These are phyloP conservation scores for Neoniphon sammara DNA, from an alignment of 2,797 vertebrate genomes.

Conservation along the genomic window DNA sequence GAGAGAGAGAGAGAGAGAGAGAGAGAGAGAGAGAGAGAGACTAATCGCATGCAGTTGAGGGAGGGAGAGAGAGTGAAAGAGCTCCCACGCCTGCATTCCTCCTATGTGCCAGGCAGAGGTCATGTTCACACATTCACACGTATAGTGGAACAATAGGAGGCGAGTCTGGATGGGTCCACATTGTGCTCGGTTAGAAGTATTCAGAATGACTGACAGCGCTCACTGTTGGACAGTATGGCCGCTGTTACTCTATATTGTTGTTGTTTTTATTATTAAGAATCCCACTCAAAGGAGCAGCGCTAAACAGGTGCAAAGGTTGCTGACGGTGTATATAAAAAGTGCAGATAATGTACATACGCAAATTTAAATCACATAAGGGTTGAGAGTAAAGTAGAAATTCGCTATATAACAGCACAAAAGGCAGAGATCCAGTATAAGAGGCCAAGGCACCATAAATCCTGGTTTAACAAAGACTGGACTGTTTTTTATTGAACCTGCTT, in stretches of 20 bases:
- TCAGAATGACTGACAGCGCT: neutral
- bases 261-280: neutral
- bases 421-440: neutral
- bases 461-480: neutral
- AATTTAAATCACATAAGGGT: neutral
- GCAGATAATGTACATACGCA: neutral
- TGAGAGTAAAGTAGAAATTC: neutral
- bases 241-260: slow-evolving; percentile 9
- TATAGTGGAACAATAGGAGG: slow-evolving; percentile 20
- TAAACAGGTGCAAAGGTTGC: neutral
- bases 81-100: slow-evolving; percentile 20
- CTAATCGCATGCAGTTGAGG: too few species aligned
- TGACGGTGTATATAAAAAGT: neutral
- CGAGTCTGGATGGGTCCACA: slow-evolving; percentile 55
- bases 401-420: neutral
- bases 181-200: slow-evolving; percentile 45
- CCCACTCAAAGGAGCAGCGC: neutral
- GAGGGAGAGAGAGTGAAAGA: neutral
- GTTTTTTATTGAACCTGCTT: neutral
- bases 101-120: slow-evolving; percentile 14
- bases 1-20: slow-evolving; percentile 17
- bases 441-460: neutral
- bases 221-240: neutral
- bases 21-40: slow-evolving; percentile 63
- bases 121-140: slow-evolving; percentile 26